These are phyloP conservation scores for Manis javanica DNA, from an alignment of 2,797 vertebrate species.

Conservation along the genomic window DNA sequence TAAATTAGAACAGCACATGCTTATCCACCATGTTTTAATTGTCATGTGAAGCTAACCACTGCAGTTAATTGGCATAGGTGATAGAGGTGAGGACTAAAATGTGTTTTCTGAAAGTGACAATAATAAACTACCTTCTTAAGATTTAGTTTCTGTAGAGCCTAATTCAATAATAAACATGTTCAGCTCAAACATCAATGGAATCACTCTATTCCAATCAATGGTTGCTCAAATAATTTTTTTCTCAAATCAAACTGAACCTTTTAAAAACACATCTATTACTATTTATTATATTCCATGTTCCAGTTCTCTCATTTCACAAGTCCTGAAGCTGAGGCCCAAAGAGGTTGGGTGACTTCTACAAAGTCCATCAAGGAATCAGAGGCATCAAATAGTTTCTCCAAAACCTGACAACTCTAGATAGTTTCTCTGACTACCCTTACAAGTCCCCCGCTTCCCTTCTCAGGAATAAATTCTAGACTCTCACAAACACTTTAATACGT, in stretches of 20 bases:
- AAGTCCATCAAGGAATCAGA: background rate
- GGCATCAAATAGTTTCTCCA: background rate
- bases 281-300: background rate
- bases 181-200: background rate
- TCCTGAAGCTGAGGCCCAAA: background rate
- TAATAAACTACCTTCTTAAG: background rate
- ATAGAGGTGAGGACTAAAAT: background rate
- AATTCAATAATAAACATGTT: background rate
- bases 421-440: background rate
- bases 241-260: background rate
- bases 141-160: background rate
- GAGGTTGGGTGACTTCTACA: background rate
- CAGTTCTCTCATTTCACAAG: background rate
- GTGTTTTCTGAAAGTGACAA: constrained; percentile 4
- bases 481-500: background rate
- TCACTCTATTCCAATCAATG: background rate
- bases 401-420: background rate
- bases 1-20: constrained; percentile 46
- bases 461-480: background rate
- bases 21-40: constrained; percentile 34
- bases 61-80: background rate
- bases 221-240: background rate
- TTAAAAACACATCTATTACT: background rate
- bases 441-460: background rate
- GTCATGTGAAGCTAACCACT: background rate